phyloP scores from a whole-genome alignment of 2,113 vertebrate species.

The Furnarius figulus region DNA sequence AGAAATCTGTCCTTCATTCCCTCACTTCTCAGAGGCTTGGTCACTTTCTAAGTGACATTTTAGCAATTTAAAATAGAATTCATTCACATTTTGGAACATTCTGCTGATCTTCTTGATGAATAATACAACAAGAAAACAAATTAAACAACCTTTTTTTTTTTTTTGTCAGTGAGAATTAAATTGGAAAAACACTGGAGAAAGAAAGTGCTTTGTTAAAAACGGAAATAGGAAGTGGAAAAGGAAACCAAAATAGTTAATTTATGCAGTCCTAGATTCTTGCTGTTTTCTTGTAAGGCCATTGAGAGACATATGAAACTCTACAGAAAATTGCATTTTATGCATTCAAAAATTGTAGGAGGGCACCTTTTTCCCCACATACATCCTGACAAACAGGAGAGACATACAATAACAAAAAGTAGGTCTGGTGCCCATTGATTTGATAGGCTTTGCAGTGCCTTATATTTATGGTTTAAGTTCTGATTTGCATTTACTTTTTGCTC shows the following conservation, averaged over 20 bases:
- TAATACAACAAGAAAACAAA: neutral
- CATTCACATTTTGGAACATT: neutral
- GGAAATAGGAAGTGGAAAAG: conserved; percentile 8
- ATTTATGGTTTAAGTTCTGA: neutral
- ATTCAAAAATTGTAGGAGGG: neutral
- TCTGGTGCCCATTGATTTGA: neutral
- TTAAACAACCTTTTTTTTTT: neutral
- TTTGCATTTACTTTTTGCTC: conserved; percentile 40
- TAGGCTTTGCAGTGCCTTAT: neutral
- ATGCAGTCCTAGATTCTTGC: neutral
- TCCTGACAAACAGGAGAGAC: neutral
- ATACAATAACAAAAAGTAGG: neutral
- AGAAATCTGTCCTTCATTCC: neutral
- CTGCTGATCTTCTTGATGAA: neutral
- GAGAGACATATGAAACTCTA: neutral
- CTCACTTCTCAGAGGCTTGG: neutral
- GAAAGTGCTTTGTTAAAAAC: neutral
- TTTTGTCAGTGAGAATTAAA: neutral
- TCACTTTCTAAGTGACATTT: neutral
- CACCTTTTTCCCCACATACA: rapidly evolving
- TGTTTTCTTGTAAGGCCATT: neutral
- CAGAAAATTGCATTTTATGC: neutral
- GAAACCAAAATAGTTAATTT: conserved; percentile 36
- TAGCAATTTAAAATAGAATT: neutral
- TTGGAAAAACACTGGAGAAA: neutral